These are phyloP conservation scores for Hirudo medicinalis DNA, from an alignment of 1,140 invertebrate species.

Conservation along the genomic window DNA sequence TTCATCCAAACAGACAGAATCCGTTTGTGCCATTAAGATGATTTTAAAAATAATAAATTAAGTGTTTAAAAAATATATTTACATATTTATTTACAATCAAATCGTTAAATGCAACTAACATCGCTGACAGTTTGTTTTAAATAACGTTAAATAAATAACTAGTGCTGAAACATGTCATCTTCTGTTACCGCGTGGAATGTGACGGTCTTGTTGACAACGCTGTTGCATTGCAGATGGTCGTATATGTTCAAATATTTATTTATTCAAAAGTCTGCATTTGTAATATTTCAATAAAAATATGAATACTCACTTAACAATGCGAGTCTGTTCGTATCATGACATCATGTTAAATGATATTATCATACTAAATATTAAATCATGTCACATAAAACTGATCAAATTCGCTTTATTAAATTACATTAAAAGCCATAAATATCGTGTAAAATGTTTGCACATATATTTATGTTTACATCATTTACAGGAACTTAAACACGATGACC, in stretches of 20 bases:
- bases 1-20: too few relatives aligned
- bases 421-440: too few relatives aligned
- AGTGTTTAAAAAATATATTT: too few relatives aligned
- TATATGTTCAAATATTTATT: neutral
- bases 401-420: too few relatives aligned
- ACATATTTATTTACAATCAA: neutral
- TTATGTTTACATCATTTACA: too few relatives aligned
- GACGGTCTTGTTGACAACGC: neutral
- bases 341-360: neutral
- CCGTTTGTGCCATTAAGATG: too few relatives aligned
- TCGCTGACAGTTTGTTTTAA: neutral
- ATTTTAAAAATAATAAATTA: too few relatives aligned
- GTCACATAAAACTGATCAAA: too few relatives aligned
- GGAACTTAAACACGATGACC: too few relatives aligned
- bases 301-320: neutral
- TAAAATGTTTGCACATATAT: too few relatives aligned
- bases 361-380: too few relatives aligned
- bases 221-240: neutral
- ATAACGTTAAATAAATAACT: neutral
- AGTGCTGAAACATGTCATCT: neutral
- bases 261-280: neutral
- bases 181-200: neutral
- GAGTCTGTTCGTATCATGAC: neutral
- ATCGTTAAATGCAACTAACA: neutral
- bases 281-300: neutral